These are phyloP conservation scores for Penelope pileata DNA, from an alignment of 2,113 vertebrate species.

Conservation along the genomic window DNA sequence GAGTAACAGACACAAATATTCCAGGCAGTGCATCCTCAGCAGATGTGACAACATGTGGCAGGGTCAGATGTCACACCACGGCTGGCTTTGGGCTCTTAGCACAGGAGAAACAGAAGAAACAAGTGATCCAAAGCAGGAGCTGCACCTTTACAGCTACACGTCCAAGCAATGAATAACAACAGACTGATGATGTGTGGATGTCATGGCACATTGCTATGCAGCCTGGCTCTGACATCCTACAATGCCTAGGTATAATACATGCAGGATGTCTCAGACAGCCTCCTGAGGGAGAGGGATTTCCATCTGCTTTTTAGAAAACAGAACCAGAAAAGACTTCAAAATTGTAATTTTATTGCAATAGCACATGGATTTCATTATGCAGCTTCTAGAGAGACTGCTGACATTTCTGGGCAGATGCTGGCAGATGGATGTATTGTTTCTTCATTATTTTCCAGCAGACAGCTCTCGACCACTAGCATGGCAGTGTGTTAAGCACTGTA, in stretches of 20 bases:
- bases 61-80: background rate
- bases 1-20: background rate
- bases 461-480: background rate
- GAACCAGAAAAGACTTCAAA: background rate
- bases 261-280: background rate
- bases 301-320: background rate
- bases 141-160: background rate
- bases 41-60: background rate
- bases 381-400: background rate
- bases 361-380: background rate
- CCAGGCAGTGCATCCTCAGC: too few relatives aligned
- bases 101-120: background rate
- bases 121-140: background rate
- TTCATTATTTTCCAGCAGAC: background rate
- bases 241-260: rapidly evolving
- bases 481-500: rapidly evolving
- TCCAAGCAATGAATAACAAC: background rate
- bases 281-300: background rate
- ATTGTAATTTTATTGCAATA: background rate
- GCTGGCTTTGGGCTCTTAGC: background rate
- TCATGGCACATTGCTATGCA: background rate
- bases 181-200: background rate
- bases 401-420: background rate
- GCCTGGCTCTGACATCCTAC: background rate
- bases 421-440: background rate